These are phyloP conservation scores for Darwinula stevensoni DNA, from an alignment of 2,888 invertebrate species.

Conservation along the genomic window DNA sequence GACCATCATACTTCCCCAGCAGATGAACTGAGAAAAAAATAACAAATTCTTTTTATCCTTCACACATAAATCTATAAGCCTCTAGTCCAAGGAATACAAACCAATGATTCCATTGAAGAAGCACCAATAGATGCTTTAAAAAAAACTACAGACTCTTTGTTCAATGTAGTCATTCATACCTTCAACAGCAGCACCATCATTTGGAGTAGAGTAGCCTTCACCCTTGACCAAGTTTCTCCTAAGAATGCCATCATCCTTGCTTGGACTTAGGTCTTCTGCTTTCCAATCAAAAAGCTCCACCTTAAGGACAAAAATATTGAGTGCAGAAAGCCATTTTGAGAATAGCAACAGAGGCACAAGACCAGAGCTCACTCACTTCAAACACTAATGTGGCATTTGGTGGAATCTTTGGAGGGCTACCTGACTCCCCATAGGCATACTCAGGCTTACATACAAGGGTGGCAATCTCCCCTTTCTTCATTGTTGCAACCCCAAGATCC, in stretches of 20 bases:
- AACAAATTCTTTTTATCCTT: too few relatives aligned
- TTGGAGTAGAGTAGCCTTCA: conserved; percentile 36
- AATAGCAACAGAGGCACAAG: conserved; percentile 6
- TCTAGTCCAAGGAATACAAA: not conserved
- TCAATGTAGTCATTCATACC: conserved; percentile 23
- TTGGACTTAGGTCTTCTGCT: conserved; percentile 60
- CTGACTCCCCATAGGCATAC: conserved; percentile 62
- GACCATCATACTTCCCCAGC: conserved; percentile 30
- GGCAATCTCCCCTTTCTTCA: conserved; percentile 67
- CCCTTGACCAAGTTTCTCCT: conserved; percentile 38
- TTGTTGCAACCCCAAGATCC: conserved; percentile 74
- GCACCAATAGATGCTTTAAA: not conserved
- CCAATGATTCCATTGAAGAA: conserved; percentile 1
- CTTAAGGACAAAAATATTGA: conserved; percentile 18
- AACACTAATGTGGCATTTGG: conserved; percentile 59
- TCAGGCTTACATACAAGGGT: conserved; percentile 52
- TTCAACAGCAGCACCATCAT: conserved; percentile 50
- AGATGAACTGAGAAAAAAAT: conserved; percentile 31
- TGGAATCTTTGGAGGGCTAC: conserved; percentile 63
- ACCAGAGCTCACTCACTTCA: conserved; percentile 29
- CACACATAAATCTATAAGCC: too few relatives aligned
- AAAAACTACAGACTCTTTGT: conserved; percentile 4
- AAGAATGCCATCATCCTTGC: conserved; percentile 51
- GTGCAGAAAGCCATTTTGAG: conserved; percentile 1
- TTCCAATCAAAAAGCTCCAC: conserved; percentile 63